Percentiles rank a stretch among this genome's conserved stretches.
These are phyloP conservation scores for Muscidifurax raptorellus DNA, from an alignment of 1,140 invertebrate genomes.

Conservation along the genomic window DNA sequence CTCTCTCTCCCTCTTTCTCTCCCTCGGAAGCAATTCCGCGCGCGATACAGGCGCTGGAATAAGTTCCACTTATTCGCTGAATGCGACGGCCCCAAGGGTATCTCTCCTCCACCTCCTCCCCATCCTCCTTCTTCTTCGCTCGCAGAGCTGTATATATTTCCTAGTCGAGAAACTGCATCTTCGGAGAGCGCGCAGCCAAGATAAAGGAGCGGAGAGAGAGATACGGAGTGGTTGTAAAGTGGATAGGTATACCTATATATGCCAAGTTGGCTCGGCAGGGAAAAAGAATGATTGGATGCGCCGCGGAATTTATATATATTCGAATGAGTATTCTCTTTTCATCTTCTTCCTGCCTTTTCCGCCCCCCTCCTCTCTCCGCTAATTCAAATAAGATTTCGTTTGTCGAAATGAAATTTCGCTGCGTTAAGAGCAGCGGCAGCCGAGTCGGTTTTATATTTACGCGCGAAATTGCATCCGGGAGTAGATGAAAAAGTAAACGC, in stretches of 20 bases:
- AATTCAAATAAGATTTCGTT: slow-evolving; percentile 49
- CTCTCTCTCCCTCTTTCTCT: not conserved
- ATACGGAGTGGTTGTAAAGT: slow-evolving; percentile 40
- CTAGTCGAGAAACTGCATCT: slow-evolving; percentile 46
- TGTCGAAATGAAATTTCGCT: slow-evolving; percentile 42
- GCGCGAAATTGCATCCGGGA: slow-evolving; percentile 27
- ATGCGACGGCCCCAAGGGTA: slow-evolving; percentile 61
- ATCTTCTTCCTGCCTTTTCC: not conserved
- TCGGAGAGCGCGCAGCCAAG: slow-evolving; percentile 15
- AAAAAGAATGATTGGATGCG: slow-evolving; percentile 50
- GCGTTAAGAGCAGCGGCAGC: slow-evolving; percentile 15
- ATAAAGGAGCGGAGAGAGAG: slow-evolving; percentile 45
- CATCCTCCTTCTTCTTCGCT: not conserved
- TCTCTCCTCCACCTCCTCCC: slow-evolving; percentile 44
- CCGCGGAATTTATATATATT: slow-evolving; percentile 50
- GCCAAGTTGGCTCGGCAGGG: slow-evolving; percentile 7
- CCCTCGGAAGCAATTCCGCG: slow-evolving; percentile 52
- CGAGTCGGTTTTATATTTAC: not conserved
- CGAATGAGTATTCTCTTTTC: not conserved
- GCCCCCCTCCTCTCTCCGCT: not conserved
- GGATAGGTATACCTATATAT: slow-evolving; percentile 32
- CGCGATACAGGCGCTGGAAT: slow-evolving; percentile 59
- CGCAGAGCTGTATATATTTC: slow-evolving; percentile 35
- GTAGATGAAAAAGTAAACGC: slow-evolving; percentile 23
- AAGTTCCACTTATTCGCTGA: slow-evolving; percentile 66